Base-by-base conservation (phyloP, 1,140 invertebrate genomes). In the Ooceraea biroi region DNA sequence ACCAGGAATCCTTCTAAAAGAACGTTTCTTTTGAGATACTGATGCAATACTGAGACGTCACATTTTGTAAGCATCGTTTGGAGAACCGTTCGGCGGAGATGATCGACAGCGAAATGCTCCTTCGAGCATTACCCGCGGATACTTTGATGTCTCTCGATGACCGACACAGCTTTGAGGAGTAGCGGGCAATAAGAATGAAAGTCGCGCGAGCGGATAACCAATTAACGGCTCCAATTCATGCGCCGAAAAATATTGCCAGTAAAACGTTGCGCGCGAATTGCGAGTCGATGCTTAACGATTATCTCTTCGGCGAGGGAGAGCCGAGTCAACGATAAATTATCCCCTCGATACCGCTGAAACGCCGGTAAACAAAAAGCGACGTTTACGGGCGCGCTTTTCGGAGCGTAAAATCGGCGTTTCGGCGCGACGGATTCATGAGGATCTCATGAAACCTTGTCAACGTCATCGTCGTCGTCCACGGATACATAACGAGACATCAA, bases 401-500 rank as follows among this genome's bases (percentile, higher is more conserved):
- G 19, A 27, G 22, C 41, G 44, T 83, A 66, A 73, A 86, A 78
- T 60, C 44, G 44, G 2, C 58, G 14, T 63, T 61, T 48, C 25
- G 57, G 25, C 1, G 48, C 19, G 52, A 57, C 11, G n/a, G n/a
- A n/a, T 36, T 36, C 7, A 36, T 36, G 68, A 57, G 52, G 78
- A 74, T 88, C 83, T 88, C 72, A 14, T 46, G 74, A 68, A 68
- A 76, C 19, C 46, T 46, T 17, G 36, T 36, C 36, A 7, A 36
- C 60, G 25, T 61, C n/a, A 61, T 52, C 11, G 58, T 71, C 48
- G 36, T 63, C 48, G 68, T 27, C 8, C 14, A 3, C 52, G 22
- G 55, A 50, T 69, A 52, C 84, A 83, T 91, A 91, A 90, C 88
- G 86, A 91, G 82, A 86, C 68, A 84, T 60, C 86, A 82, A 73